Base-by-base conservation (phyloP, 2,888 invertebrate species). In the Rhingia campestris region DNA sequence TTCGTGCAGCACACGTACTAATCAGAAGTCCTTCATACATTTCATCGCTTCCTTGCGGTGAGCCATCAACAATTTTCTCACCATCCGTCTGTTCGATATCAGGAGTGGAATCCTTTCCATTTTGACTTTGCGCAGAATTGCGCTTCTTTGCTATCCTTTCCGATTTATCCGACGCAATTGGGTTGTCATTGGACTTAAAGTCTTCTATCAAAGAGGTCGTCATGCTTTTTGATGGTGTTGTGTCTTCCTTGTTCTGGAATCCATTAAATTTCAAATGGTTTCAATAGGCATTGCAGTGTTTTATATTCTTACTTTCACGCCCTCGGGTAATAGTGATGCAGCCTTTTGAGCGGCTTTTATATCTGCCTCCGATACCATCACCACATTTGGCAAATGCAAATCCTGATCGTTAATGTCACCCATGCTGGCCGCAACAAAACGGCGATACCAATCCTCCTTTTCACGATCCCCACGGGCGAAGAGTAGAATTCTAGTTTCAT, bases 391-490 rank as follows among this genome's bases (percentile, higher is more conserved):
- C 58, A 91, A 87, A 61, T 88, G 89, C n/a, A 91, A 66, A 53
- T 91, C 90, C 64, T 89, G 89, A 77, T 91, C 91, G 47, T 89
- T 88, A 0, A 91, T 89, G 5, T 67, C 76, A 6, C 91, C 91
- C 12, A 73, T 86, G 67, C 91, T 91, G 58, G 91, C 91, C 2
- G 90, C 87, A 0, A 87, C 63, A 80, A 91, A 91, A 30, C 91
- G 89, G 7, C 91, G 89, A 87, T 90, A 91, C 91, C 91, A 91
- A 81, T 91, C 91, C 81, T 91, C 91, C 67, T 91, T 91, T 81
- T 91, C 91, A 12, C 91, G 89, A 81, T 91, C 90, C 39, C 89
- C 89, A 35, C 91, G 89, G 0, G 91, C 88, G 79, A 91, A 91
- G 6, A 91, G 75, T 59, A 91, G 67, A 33, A 91, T 80, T 45